Evolutionary conservation across 1,140 invertebrate species (phyloP), one percentile per base, ranked within the genome.

Genomic region (Caenorhabditis brenneri): DNA sequence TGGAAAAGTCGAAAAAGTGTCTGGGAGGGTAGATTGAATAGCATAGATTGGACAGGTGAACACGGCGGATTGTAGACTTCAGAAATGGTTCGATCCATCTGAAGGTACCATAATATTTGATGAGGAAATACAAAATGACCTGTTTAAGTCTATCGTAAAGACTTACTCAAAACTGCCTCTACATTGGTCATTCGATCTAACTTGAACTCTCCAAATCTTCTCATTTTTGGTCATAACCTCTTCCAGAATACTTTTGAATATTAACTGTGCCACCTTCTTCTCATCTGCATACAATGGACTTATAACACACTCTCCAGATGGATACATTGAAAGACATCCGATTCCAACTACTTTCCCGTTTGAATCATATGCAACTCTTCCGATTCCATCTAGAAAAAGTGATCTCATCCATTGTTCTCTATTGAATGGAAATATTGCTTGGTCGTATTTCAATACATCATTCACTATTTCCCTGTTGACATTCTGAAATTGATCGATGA

Each of bases 341-440:
- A 74, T 46, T 16, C 65, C 65, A 42, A 74, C n/a, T 10, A 74
- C 65, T 22, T 46, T 27, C 24, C 65, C 65, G 46, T 74, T 15
- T 2, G 65, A 74, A 74, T 42, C 29, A 42, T 74, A 74, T 10
- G 65, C 65, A 74, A 74, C n/a, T 42, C 65, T 12, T 42, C 65
- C 65, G 36, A 74, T 74, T 42, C 65, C 65, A 10, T 42, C 65
- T 6, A 42, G 33, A 42, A 46, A 74, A 46, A 74, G 65, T 42
- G 65, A 74, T 74, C 42, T 42, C 36, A 74, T 74, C 65, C 65
- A 74, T 19, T 42, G 42, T 74, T 74, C n/a, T 10, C 65, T 33
- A 42, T 74, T n/a, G 36, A 74, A 74, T 74, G 65, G 65, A 74
- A 74, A 74, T 74, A 74, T 74, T 74, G 65, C 22, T 42, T n/a